Conservation (phyloP, 2,888 invertebrate species). For the Drosophila histrio region DNA sequence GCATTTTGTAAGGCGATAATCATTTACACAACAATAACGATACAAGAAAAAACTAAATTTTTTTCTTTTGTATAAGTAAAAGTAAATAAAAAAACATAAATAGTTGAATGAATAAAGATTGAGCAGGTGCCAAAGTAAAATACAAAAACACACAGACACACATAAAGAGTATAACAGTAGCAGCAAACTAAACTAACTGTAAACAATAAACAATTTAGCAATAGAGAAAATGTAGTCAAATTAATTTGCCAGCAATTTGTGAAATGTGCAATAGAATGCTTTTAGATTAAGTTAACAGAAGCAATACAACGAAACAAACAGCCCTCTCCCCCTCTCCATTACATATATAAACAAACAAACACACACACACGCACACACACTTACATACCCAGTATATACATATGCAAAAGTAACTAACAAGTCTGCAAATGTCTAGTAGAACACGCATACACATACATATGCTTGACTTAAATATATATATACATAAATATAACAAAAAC, state of each 20-base stretch:
- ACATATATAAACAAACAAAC: conserved; percentile 9
- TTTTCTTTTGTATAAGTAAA: conserved; percentile 13
- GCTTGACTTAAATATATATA: conserved; percentile 43
- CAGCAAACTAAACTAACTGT: conserved; percentile 41
- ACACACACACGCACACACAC: conserved; percentile 14
- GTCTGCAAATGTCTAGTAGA: conserved; percentile 53
- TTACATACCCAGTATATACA: conserved; percentile 29
- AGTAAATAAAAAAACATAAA: neutral
- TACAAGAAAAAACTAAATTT: neutral
- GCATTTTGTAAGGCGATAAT: conserved; percentile 72
- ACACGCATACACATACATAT: conserved; percentile 25
- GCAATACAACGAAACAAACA: conserved; percentile 27
- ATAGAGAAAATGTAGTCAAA: conserved; percentile 46
- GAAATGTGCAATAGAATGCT: conserved; percentile 67
- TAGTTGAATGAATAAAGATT: conserved; percentile 21
- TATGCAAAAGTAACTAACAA: conserved; percentile 52
- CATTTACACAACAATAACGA: conserved; percentile 59
- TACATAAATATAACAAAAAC: too few relatives aligned
- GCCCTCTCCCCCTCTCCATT: conserved; percentile 7
- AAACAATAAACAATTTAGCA: conserved; percentile 37
- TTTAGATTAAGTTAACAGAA: conserved; percentile 56
- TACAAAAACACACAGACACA: conserved; percentile 2
- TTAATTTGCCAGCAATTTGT: conserved; percentile 48
- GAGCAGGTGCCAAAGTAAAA: conserved; percentile 65
- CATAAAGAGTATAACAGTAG: conserved; percentile 7